Evolutionary conservation across 2,113 vertebrate species (phyloP).

Genomic region (Diphyllodes magnificus): DNA sequence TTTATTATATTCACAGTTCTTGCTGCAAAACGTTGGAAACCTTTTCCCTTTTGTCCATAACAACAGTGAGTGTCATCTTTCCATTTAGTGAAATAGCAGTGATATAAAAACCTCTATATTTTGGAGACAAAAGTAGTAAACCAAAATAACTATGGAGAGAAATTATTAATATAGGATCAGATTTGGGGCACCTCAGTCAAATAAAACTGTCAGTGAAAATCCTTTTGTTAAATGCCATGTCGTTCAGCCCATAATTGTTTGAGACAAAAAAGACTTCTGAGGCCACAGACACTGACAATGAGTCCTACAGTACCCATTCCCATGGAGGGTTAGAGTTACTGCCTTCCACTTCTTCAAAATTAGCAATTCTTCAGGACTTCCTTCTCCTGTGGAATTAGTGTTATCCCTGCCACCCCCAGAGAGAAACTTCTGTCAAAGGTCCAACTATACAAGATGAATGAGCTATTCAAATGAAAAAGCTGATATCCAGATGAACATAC

Average conservation of each 20-base stretch:
- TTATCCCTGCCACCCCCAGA: not conserved
- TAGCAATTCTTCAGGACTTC: not conserved
- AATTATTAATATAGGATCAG: not conserved
- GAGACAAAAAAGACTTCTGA: not conserved
- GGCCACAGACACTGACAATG: not conserved
- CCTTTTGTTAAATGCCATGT: not conserved
- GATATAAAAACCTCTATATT: not conserved
- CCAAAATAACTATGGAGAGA: not conserved
- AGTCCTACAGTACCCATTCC: not conserved
- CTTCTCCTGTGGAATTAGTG: not conserved
- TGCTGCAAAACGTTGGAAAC: not conserved
- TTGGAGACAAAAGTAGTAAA: conserved; percentile 5
- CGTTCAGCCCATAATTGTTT: not conserved
- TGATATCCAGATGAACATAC: not conserved
- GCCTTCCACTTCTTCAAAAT: not conserved
- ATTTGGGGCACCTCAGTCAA: not conserved
- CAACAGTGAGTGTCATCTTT: not conserved
- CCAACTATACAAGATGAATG: not conserved
- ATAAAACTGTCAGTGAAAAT: not conserved
- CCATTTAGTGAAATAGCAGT: not conserved
- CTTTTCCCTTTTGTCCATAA: not conserved
- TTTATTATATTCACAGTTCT: not conserved
- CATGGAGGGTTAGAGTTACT: not conserved
- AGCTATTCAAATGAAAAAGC: not conserved
- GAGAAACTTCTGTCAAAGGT: not conserved